Base-by-base conservation (phyloP, 2,113 vertebrate genomes). In the Diadophis punctatus region DNA sequence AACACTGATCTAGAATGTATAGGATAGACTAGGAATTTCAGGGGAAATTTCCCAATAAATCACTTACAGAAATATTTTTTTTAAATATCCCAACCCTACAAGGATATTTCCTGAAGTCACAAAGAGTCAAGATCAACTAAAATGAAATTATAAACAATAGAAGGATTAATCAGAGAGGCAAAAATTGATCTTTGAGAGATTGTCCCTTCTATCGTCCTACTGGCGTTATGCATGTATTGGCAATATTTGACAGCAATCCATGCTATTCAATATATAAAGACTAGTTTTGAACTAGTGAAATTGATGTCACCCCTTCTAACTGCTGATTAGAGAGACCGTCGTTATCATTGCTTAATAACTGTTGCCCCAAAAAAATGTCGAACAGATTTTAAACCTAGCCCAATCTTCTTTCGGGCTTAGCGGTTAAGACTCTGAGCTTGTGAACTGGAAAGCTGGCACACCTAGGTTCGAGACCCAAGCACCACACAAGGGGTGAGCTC, bases 171-270 rank as follows among this genome's bases (percentile, higher is more conserved):
- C 30, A 23, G 34, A 80, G 3, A 87, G 34, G 8, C 14, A 43
- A n/a, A 27, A 52, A 0, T 0, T 60, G 49, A 25, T 20, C 25
- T 7, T 92, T 23, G 18, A 6, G 16, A 6, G 27, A 23, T 39
- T 5, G 51, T 18, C 43, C 88, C 85, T 92, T 53, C 20, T 56
- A 8, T 80, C 94, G 96, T 96, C 68, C 97, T 96, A 90, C 52
- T 93, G 97, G n/a, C 56, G 22, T 0, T 86, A 48, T 4, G 30
- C 11, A 1, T 22, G 86, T 11, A 63, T 16, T 68, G 60, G 43
- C 63, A 23, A 46, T 68, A 39, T 27, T 55, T 90, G 87, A 43
- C 1, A 90, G 23, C 27, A 88, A 20, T 16, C 30, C 11, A 0
- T 86, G 87, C 4, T 92, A 53, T 84, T 68, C 49, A 39, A 39